A percentile compares a stretch with the other conserved stretches of the same genome.
Conservation (phyloP, 2,797 vertebrate genomes). For the Enteromius treurensis region DNA sequence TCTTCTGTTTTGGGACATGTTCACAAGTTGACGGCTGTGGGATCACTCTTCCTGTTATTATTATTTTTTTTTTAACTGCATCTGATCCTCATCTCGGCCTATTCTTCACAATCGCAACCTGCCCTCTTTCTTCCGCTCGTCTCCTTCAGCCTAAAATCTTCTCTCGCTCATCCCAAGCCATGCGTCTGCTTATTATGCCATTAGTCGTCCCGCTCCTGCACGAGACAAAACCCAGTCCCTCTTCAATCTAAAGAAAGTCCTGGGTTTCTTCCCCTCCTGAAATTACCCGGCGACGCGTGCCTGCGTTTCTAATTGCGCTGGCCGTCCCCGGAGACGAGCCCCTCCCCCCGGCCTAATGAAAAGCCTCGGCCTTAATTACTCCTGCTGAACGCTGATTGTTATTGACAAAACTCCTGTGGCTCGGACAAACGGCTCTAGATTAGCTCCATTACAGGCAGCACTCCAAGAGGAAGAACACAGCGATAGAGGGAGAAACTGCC, state of each 20-base stretch:
- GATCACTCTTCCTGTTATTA: slow-evolving; percentile 78
- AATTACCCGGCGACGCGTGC: slow-evolving; percentile 87
- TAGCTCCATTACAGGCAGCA: slow-evolving; percentile 88
- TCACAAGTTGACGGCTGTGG: slow-evolving; percentile 47
- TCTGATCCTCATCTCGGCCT: slow-evolving; percentile 75
- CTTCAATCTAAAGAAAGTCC: slow-evolving; percentile 85
- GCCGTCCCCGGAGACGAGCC: slow-evolving; percentile 82
- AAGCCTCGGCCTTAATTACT: slow-evolving; percentile 90
- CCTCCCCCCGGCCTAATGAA: slow-evolving; percentile 86
- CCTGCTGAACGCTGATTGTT: slow-evolving; percentile 90
- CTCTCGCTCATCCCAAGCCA: slow-evolving; percentile 72
- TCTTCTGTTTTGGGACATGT: background rate
- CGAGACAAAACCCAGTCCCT: slow-evolving; percentile 83
- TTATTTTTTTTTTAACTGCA: slow-evolving; percentile 80
- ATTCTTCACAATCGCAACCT: slow-evolving; percentile 69
- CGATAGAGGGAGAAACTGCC: slow-evolving; percentile 58
- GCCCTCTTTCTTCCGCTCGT: slow-evolving; percentile 72
- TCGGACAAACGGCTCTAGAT: slow-evolving; percentile 87
- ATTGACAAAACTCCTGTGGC: slow-evolving; percentile 90
- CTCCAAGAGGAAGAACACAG: slow-evolving; percentile 81
- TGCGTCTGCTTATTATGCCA: slow-evolving; percentile 87
- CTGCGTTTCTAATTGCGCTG: slow-evolving; percentile 88
- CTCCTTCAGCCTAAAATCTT: slow-evolving; percentile 72
- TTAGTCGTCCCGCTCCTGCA: slow-evolving; percentile 78
- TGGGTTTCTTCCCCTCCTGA: slow-evolving; percentile 74